These are phyloP conservation scores for Plumapathes pennacea DNA, from an alignment of 92 coral and sea anemone species.

Conservation along the genomic window DNA sequence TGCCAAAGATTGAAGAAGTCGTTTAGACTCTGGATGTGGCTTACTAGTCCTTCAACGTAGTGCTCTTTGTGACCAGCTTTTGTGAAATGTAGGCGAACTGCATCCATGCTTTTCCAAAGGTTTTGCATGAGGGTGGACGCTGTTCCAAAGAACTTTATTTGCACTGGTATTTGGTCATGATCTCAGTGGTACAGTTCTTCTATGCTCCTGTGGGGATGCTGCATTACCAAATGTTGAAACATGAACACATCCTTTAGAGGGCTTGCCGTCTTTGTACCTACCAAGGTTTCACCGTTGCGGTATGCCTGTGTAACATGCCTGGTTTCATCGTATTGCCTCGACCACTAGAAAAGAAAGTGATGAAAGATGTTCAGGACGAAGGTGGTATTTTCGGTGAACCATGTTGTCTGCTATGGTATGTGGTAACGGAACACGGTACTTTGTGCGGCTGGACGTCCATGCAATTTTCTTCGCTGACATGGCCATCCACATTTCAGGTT, in stretches of 20 bases:
- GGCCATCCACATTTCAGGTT: constrained; percentile 29
- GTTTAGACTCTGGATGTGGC: too few species aligned
- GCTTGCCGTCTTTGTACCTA: constrained; percentile 5
- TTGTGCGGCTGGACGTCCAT: constrained; percentile 8
- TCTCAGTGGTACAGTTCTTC: neutral
- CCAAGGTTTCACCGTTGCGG: constrained; percentile 4
- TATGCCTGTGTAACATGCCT: neutral
- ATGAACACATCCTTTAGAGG: constrained; percentile 6
- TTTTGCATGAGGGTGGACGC: neutral
- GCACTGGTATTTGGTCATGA: neutral
- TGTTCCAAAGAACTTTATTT: neutral
- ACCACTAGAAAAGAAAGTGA: constrained; percentile 9
- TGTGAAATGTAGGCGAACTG: neutral
- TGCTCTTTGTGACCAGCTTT: constrained; percentile 2
- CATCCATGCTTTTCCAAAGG: too few species aligned
- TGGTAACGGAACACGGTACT: neutral
- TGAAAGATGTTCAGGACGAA: neutral
- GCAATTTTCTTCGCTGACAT: constrained; percentile 2
- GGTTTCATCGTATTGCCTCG: constrained; percentile 1
- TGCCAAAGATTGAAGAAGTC: too few species aligned
- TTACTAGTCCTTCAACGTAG: too few species aligned
- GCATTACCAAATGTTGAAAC: constrained; percentile 10
- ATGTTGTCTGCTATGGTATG: neutral
- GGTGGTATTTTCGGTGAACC: neutral
- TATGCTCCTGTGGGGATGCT: neutral